Conservation (phyloP, 2,113 vertebrate species). For the Eublepharis macularius region DNA sequence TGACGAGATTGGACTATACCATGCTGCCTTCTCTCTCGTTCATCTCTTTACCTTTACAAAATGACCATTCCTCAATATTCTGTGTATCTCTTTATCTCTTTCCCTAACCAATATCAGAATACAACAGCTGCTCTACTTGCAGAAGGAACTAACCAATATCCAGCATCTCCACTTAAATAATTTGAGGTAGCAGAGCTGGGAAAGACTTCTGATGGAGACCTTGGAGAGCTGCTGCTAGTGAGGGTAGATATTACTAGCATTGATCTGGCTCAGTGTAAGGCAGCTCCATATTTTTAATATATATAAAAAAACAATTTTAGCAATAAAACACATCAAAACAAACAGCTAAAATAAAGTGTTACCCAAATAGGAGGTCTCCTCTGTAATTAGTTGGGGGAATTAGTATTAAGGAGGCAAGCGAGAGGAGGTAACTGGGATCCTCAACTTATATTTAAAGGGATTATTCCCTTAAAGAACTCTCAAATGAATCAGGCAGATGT, state of each 20-base stretch:
- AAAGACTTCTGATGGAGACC: not conserved
- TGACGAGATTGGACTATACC: no score
- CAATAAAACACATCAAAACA: not conserved
- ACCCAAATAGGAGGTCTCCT: no score
- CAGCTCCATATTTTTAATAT: not conserved
- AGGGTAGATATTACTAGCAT: not conserved
- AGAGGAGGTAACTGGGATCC: no score
- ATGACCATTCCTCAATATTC: no score
- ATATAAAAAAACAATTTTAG: not conserved
- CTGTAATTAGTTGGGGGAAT: no score
- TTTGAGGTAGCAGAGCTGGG: not conserved
- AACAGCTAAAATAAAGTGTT: not conserved
- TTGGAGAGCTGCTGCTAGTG: not conserved
- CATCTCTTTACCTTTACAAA: not conserved
- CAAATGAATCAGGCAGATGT: no score
- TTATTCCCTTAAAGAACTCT: no score
- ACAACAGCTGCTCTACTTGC: not conserved
- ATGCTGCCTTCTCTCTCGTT: no score
- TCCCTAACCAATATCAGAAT: not conserved
- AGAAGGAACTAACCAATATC: not conserved
- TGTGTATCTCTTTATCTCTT: not conserved
- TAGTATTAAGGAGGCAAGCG: no score
- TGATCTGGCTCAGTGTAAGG: not conserved
- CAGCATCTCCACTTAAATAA: not conserved
- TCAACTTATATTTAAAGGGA: no score